phyloP scores from a whole-genome alignment of 2,113 vertebrate genomes.

The Hemiscyllium ocellatum region DNA sequence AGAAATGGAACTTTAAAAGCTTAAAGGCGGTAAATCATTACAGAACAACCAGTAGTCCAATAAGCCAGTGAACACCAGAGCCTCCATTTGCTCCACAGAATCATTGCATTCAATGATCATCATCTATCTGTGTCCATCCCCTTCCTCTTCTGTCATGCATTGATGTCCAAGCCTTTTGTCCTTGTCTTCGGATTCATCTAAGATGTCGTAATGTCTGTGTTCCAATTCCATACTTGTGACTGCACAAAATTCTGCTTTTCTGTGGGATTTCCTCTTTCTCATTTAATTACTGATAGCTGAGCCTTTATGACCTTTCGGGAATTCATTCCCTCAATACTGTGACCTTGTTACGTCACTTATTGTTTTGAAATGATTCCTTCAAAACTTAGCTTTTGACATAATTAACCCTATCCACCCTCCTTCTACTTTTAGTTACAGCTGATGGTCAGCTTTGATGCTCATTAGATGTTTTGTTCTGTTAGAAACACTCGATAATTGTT shows the following conservation, averaged over 20 bases:
- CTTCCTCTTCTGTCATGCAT: neutral
- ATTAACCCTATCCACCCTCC: neutral
- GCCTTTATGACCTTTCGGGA: neutral
- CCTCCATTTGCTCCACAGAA: no score
- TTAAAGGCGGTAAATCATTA: no score
- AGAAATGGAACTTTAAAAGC: no score
- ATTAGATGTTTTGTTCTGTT: neutral
- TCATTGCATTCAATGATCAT: neutral
- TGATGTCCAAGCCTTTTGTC: neutral
- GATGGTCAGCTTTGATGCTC: neutral
- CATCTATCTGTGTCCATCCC: neutral
- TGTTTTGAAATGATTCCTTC: neutral
- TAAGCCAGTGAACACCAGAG: neutral
- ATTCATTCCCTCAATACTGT: neutral
- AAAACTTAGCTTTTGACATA: neutral
- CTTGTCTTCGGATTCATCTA: neutral
- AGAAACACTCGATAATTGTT: neutral
- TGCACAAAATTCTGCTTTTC: neutral
- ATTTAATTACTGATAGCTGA: neutral
- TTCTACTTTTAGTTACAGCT: neutral
- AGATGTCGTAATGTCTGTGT: neutral
- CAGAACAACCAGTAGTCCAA: no score
- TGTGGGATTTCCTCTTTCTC: neutral
- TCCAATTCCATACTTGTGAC: neutral
- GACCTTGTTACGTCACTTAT: neutral